Conservation (phyloP, 2,113 vertebrate genomes). For the Rhea pennata region DNA sequence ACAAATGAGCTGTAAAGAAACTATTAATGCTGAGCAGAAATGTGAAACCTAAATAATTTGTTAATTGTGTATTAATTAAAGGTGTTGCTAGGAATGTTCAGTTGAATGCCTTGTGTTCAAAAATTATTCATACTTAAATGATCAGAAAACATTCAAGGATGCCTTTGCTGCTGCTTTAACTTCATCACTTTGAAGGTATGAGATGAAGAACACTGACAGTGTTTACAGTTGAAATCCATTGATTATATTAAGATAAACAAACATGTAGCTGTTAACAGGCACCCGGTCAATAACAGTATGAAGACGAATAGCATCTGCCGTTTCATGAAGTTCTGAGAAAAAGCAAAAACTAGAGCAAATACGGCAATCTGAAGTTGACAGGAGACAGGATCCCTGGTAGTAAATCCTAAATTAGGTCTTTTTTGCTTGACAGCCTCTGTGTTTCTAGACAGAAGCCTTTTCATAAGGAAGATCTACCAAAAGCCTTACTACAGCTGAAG, state of each 20-base stretch:
- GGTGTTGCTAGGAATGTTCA: neutral
- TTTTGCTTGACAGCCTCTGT: neutral
- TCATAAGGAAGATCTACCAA: neutral
- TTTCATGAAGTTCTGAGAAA: neutral
- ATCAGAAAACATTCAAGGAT: neutral
- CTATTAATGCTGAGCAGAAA: neutral
- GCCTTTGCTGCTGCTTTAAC: neutral
- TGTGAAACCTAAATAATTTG: neutral
- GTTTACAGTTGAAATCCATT: neutral
- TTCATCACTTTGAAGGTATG: neutral
- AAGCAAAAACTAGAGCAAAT: neutral
- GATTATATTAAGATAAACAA: neutral
- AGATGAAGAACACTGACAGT: neutral
- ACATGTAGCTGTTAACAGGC: neutral
- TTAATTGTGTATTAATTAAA: neutral
- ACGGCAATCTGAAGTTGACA: neutral
- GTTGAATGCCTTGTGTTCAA: neutral
- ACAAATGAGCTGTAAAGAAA: neutral
- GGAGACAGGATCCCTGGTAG: neutral
- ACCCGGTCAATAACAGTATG: rapidly evolving
- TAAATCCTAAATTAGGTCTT: neutral
- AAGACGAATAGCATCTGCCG: neutral
- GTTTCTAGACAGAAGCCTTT: neutral
- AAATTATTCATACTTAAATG: neutral
- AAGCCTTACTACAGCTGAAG: neutral